Evolutionary conservation across 1,140 invertebrate species (phyloP).

Genomic region (Belonocnema kinseyi): DNA sequence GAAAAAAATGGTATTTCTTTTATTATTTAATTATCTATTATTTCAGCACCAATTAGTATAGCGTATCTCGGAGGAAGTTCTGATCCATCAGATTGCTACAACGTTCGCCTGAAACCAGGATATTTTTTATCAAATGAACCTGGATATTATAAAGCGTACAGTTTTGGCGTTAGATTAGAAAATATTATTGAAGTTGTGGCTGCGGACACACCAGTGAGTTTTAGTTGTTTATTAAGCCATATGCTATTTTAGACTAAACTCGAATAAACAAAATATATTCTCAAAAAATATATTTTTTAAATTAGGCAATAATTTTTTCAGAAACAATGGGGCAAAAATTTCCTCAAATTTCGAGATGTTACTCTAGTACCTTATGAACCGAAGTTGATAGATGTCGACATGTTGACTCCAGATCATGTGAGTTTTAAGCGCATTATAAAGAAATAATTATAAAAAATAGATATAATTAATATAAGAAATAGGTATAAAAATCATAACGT

Average conservation of each 20-base stretch:
- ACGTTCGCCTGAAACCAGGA: conserved; percentile 80
- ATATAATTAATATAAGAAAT: no score
- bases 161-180: conserved; percentile 94
- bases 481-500: no score
- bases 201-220: conserved; percentile 68
- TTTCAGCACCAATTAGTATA: conserved; percentile 83
- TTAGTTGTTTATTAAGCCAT: not conserved
- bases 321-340: conserved; percentile 74
- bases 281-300: no score
- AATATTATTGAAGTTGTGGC: conserved; percentile 92
- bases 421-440: conserved; percentile 56
- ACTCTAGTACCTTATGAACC: conserved; percentile 95
- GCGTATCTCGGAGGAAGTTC: conserved; percentile 74
- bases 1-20: no score
- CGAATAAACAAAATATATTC: not conserved
- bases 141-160: conserved; percentile 86
- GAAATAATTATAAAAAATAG: not conserved
- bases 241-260: conserved; percentile 31
- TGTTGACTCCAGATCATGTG: conserved; percentile 87
- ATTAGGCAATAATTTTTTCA: conserved; percentile 50
- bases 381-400: conserved; percentile 88
- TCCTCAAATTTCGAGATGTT: conserved; percentile 86
- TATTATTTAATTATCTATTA: not conserved
- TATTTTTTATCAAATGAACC: conserved; percentile 92
- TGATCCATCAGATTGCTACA: conserved; percentile 49